phyloP scores from a whole-genome alignment of 2,113 vertebrate genomes.

The Cyphomyrus discorhynchus region DNA sequence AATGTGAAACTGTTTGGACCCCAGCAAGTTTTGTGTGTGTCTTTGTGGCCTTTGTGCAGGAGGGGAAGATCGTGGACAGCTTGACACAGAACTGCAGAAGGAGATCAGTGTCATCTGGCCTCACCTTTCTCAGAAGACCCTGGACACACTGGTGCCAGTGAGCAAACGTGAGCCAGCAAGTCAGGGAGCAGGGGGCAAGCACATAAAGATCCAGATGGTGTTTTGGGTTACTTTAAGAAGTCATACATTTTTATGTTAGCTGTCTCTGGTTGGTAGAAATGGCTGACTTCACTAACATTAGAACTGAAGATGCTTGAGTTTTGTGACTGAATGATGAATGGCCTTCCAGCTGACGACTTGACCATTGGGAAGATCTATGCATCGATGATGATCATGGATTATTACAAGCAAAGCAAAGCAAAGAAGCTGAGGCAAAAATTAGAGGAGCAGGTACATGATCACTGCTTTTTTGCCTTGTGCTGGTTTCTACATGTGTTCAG shows the following conservation, averaged over 20 bases:
- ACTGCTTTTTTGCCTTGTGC: not conserved
- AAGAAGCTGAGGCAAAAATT: constrained; percentile 90
- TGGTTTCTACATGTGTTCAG: not conserved
- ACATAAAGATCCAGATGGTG: not conserved
- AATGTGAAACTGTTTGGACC: not conserved
- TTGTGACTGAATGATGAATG: constrained; percentile 6
- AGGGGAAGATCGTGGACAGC: constrained; percentile 84
- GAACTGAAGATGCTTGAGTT: not conserved
- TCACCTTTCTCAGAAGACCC: constrained; percentile 90
- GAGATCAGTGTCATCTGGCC: constrained; percentile 97
- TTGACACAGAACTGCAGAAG: constrained; percentile 86
- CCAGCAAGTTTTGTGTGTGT: not conserved
- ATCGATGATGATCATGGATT: constrained; percentile 99
- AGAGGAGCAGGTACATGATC: constrained; percentile 79
- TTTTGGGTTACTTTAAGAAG: not conserved
- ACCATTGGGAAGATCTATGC: constrained; percentile 98
- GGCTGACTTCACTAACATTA: not conserved
- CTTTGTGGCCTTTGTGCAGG: constrained; percentile 53
- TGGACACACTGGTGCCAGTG: constrained; percentile 91
- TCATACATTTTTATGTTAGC: not conserved
- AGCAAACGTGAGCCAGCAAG: constrained; percentile 79
- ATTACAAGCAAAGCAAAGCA: constrained; percentile 95
- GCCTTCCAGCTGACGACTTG: constrained; percentile 80
- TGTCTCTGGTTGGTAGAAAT: not conserved
- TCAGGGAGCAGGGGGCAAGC: not conserved